Conservation (phyloP, 2,888 invertebrate species). For the Lysandra bellargus region DNA sequence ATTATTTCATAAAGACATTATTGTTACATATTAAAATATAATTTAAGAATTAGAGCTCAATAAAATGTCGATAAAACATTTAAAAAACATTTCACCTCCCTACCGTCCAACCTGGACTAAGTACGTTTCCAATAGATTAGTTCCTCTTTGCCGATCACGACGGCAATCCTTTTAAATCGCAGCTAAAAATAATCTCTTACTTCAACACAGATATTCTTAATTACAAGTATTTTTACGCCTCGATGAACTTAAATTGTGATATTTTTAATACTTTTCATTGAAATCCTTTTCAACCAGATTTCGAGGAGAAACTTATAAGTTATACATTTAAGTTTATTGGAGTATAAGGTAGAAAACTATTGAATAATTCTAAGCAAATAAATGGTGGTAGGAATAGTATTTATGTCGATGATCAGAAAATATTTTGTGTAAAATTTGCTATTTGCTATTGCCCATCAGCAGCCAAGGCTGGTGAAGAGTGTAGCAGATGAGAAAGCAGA, state of each 20-base stretch:
- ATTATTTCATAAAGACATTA: neutral
- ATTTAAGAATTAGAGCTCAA: neutral
- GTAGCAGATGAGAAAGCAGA: too few relatives aligned
- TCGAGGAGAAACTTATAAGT: too few relatives aligned
- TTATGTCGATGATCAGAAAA: too few relatives aligned
- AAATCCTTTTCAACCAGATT: too few relatives aligned
- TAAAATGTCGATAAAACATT: slow-evolving; percentile 14
- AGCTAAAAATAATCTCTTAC: slow-evolving; percentile 23
- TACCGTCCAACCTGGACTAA: slow-evolving; percentile 42
- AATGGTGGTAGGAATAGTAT: too few relatives aligned
- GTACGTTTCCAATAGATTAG: slow-evolving; percentile 47
- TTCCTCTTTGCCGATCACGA: slow-evolving; percentile 40
- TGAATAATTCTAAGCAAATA: too few relatives aligned
- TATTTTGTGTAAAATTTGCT: too few relatives aligned
- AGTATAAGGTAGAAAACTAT: too few relatives aligned
- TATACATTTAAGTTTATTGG: too few relatives aligned
- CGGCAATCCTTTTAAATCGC: slow-evolving; percentile 33
- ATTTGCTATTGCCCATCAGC: too few relatives aligned
- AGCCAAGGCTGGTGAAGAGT: too few relatives aligned
- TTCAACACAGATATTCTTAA: slow-evolving; percentile 13
- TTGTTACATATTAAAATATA: neutral
- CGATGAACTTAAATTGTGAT: neutral
- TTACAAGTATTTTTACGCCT: slow-evolving; percentile 10
- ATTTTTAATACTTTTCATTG: neutral
- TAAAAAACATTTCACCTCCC: slow-evolving; percentile 33